A percentile compares a stretch with the other conserved stretches of the same genome.
phyloP scores from a whole-genome alignment of 2,888 invertebrate species.

The Cryptus armator region DNA sequence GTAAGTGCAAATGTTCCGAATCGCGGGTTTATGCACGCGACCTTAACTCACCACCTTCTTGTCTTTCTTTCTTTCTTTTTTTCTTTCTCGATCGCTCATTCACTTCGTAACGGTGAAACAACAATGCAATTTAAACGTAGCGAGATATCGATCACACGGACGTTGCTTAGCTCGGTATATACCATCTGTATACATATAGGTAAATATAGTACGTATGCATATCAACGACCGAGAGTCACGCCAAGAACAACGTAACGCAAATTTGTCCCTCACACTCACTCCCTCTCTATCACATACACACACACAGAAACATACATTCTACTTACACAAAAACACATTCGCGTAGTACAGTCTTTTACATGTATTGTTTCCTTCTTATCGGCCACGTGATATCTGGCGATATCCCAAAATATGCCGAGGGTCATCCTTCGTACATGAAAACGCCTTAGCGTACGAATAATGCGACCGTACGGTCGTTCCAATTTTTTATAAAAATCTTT shows the following conservation, averaged over 20 bases:
- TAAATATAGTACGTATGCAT: constrained; percentile 1
- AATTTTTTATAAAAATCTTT: background rate
- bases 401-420: constrained; percentile 39
- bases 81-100: constrained; percentile 32
- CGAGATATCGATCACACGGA: constrained; percentile 56
- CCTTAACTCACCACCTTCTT: constrained; percentile 32
- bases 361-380: constrained; percentile 55
- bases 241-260: constrained; percentile 33
- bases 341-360: constrained; percentile 50
- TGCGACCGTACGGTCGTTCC: background rate
- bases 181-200: background rate
- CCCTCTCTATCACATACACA: constrained; percentile 14
- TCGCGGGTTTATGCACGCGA: constrained; percentile 37
- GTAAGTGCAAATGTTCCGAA: constrained; percentile 15
- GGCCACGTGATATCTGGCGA: constrained; percentile 42
- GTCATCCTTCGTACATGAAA: constrained; percentile 1
- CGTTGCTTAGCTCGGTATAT: constrained; percentile 37
- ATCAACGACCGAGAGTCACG: constrained; percentile 42
- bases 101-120: constrained; percentile 47
- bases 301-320: background rate
- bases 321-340: constrained; percentile 13
- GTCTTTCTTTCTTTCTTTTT: background rate
- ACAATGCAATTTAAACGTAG: constrained; percentile 42
- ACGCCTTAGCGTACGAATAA: constrained; percentile 5
- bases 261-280: constrained; percentile 12